Evolutionary conservation across 2,113 vertebrate species (phyloP), one percentile per base, ranked within the genome.

Genomic region (Ctenomys sociabilis): DNA sequence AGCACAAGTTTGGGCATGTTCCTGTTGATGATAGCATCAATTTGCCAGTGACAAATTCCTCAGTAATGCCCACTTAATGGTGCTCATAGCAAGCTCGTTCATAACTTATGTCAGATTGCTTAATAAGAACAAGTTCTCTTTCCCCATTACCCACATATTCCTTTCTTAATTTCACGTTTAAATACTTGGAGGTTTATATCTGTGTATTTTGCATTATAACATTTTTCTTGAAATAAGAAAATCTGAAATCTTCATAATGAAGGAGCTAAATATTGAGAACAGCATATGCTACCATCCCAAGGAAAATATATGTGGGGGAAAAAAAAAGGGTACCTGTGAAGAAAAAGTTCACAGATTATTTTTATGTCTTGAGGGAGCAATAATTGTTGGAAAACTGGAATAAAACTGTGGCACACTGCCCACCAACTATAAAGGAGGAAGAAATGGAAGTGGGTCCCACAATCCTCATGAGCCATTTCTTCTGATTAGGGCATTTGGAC

Each of bases 231-330:
- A 91, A 63, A 54, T 63, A 81, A 54, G 59, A 72, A 54, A 66
- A 35, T 59, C 26, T 84, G 11, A 83, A 88, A 68, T 88, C 8
- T 28, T 75, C 30, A 83, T 52, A 86, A 28, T 66, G 24, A 88
- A 1, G 12, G 63, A 70, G 87, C 35, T 86, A 96, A 75, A 94
- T 82, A 88, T 78, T 95, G 61, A 88, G 90, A 92, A 85, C 1
- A 80, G 49, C n/a, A 49, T 6, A n/a, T 45, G 3, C 28, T 49
- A 43, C 4, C 84, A 22, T 78, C 88, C 12, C 7, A 72, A 92
- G 45, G 19, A 22, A 95, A 59, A 92, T 49, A 21, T 54, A 4
- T 57, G 52, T 73, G 80, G 57, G 12, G 77, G 22, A 45, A 90
- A 82, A 26, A 45, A 88, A 49, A 43, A 70, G 35, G 35, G 22